Evolutionary conservation across 2,888 invertebrate genomes (phyloP), one percentile per base, ranked within the genome.

Genomic region (Cephus spinipes): DNA sequence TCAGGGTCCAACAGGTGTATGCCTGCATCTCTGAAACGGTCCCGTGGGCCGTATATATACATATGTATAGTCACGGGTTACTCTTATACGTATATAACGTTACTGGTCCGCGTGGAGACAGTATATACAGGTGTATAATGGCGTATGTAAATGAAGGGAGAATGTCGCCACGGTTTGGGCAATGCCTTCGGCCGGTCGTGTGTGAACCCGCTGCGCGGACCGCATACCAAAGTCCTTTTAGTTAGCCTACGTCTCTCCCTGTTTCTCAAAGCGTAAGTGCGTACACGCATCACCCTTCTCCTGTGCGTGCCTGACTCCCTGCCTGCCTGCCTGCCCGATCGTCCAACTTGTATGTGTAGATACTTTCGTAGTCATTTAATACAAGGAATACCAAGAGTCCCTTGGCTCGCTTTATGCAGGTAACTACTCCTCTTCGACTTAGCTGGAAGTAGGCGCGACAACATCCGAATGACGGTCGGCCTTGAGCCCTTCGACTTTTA

Each of bases 161-260:
- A 75, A 87, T 87, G 87, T 89, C 88, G 84, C 81, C 78, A 78
- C 79, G 81, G 85, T 89, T 87, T 86, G 85, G 87, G 81, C 83
- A 83, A 85, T 84, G 80, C 81, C 78, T 83, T 78, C 77, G 73
- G 73, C 69, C 76, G 83, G 83, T 80, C 85, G 88, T 89, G 89
- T 90, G 90, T 90, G 90, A 90, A 89, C 89, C 87, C 84, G 85
- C 86, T 89, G 85, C 86, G 87, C 86, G 87, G 83, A 86, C 86
- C 88, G 89, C 90, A 90, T 90, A 90, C 90, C 90, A 89, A 90
- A 88, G 81, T 85, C 83, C 84, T 84, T 81, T 84, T 80, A 81
- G 79, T 80, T 78, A 79, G 79, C 78, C 71, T 35, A 31, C 55
- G 73, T 74, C 79, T 78, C 76, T 76, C 80, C 71, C 55, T 75